Percentiles rank a stretch among this genome's conserved stretches.
These are phyloP conservation scores for Amia ocellicauda DNA, from an alignment of 2,113 vertebrate species.

Conservation along the genomic window DNA sequence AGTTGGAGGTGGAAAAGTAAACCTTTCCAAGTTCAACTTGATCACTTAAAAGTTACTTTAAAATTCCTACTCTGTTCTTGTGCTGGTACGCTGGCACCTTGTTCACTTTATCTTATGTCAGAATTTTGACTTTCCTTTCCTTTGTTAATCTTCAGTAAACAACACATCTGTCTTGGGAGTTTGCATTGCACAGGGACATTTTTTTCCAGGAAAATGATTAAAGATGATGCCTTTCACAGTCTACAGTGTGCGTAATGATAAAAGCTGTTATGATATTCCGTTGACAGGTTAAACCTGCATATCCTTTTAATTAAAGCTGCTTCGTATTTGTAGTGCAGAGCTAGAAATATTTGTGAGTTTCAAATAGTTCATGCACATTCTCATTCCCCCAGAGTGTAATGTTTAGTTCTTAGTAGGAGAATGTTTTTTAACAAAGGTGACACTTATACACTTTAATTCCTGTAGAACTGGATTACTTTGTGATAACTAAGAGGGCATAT, in stretches of 20 bases:
- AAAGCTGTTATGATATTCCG: constrained; percentile 58
- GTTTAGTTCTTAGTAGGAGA: constrained; percentile 29
- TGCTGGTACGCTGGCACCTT: constrained; percentile 51
- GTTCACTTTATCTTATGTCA: constrained; percentile 62
- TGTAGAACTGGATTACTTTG: constrained; percentile 20
- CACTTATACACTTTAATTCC: constrained; percentile 29
- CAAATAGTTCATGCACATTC: constrained; percentile 39
- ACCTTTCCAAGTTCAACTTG: constrained; percentile 30
- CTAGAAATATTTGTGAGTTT: constrained; percentile 52
- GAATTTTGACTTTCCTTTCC: constrained; percentile 60
- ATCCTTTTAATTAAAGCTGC: constrained; percentile 66
- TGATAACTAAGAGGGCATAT: constrained; percentile 31
- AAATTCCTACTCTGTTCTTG: constrained; percentile 42
- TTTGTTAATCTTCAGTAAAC: constrained; percentile 77
- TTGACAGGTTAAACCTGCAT: constrained; percentile 69
- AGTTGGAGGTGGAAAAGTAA: background rate
- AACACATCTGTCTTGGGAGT: constrained; percentile 68
- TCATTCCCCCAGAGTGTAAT: constrained; percentile 41
- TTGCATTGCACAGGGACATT: constrained; percentile 55
- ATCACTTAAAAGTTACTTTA: constrained; percentile 37
- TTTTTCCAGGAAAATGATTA: constrained; percentile 64
- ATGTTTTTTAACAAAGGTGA: constrained; percentile 33
- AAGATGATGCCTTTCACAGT: constrained; percentile 59
- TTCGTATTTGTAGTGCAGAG: constrained; percentile 45
- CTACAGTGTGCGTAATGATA: constrained; percentile 56